A percentile compares a stretch with the other conserved stretches of the same genome.
Evolutionary conservation across 1,140 invertebrate species (phyloP).

Genomic region (Drosophila eugracilis): DNA sequence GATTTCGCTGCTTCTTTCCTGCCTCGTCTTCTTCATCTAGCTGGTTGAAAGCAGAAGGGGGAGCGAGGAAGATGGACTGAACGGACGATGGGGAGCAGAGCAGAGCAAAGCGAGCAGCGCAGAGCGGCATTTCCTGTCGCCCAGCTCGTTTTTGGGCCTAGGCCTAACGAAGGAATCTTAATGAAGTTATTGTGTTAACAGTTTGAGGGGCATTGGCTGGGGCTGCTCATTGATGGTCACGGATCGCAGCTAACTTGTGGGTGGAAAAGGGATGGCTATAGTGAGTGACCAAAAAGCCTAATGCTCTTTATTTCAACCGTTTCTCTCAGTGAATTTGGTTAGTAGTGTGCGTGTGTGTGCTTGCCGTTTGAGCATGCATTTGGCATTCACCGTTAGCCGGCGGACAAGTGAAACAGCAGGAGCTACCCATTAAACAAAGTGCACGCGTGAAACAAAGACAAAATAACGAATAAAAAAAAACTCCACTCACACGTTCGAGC

Average conservation of each 20-base stretch:
- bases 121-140: conserved; percentile 74
- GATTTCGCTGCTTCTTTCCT: conserved; percentile 79
- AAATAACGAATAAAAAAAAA: background rate
- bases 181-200: conserved; percentile 78
- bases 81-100: conserved; percentile 27
- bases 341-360: conserved; percentile 5
- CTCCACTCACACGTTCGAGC: conserved; percentile 4
- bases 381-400: conserved; percentile 51
- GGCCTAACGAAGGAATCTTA: conserved; percentile 72
- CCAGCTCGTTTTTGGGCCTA: conserved; percentile 68
- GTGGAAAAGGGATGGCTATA: background rate
- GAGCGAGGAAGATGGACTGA: conserved; percentile 17
- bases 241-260: conserved; percentile 42
- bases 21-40: conserved; percentile 39
- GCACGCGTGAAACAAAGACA: conserved; percentile 24
- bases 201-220: conserved; percentile 10
- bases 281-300: conserved; percentile 11
- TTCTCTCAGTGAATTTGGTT: conserved; percentile 18
- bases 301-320: conserved; percentile 28
- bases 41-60: conserved; percentile 9
- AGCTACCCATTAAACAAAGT: conserved; percentile 25
- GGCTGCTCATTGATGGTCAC: conserved; percentile 35
- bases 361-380: conserved; percentile 43
- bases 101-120: conserved; percentile 42
- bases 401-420: conserved; percentile 35